phyloP scores from a whole-genome alignment of 2,797 vertebrate species.

The Valencia hispanica region DNA sequence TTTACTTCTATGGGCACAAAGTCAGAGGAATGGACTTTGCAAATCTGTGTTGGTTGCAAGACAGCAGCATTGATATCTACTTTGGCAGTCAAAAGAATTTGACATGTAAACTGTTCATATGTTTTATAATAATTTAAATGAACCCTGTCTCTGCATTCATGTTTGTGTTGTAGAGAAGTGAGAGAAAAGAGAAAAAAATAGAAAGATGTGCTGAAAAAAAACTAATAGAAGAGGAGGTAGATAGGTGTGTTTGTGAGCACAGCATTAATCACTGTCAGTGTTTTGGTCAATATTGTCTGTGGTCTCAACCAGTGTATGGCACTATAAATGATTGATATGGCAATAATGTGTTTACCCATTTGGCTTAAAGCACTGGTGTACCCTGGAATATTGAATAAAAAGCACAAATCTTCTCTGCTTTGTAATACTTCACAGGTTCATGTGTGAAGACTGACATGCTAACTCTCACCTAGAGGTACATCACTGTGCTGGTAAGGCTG shows the following conservation, averaged over 20 bases:
- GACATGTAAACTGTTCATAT: background rate
- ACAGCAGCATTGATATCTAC: background rate
- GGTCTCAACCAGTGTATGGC: conserved; percentile 61
- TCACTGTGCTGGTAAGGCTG: background rate
- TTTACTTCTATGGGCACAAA: background rate
- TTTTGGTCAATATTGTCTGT: conserved; percentile 77
- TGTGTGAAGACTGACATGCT: conserved; percentile 17
- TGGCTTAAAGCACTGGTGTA: conserved; percentile 65
- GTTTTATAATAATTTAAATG: background rate
- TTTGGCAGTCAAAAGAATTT: background rate
- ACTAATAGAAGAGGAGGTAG: conserved; percentile 35
- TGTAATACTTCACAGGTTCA: conserved; percentile 42
- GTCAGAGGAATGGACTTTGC: background rate
- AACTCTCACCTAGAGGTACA: background rate
- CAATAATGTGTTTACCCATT: conserved; percentile 78
- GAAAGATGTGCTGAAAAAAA: conserved; percentile 30
- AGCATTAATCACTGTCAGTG: conserved; percentile 75
- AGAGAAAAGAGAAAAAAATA: conserved; percentile 35
- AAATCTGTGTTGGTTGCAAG: no score
- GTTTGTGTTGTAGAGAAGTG: conserved; percentile 20
- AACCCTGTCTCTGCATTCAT: background rate
- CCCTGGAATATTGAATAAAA: conserved; percentile 67
- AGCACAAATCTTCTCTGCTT: conserved; percentile 51
- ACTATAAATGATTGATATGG: conserved; percentile 78
- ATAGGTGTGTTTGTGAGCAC: conserved; percentile 46